Base-by-base conservation (phyloP, 2,797 vertebrate species). In the Ficedula albicollis region DNA sequence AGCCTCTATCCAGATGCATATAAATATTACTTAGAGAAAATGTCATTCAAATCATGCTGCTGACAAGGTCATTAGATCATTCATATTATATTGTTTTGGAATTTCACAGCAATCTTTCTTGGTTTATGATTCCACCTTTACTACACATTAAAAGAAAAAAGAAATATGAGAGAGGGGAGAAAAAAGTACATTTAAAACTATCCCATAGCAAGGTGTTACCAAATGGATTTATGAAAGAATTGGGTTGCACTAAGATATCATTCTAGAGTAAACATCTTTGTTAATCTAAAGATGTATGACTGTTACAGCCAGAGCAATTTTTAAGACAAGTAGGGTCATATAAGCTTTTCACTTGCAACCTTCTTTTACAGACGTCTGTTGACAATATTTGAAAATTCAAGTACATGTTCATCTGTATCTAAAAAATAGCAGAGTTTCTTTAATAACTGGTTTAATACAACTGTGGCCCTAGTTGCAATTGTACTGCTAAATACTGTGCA, bases 21-120 rank as follows among this genome's bases (percentile, higher is more conserved):
- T 87, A 91, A 86, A 84, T 85, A 66, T 27, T 77, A 54, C 54
- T 90, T 90, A 91, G 64, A 88, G 58, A 84, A 89, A 94, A 66
- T 27, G 63, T 46, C 58, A 69, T 81, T 95, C 58, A 92, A 81
- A 88, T 91, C 9, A 43, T 68, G 27, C 34, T 5, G 9, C 73
- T 67, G 44, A 85, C 80, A 89, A 88, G 59, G 85, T 90, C 79
- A 34, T 90, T 83, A 87, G 41, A 60, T 81, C 32, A n/a, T 87
- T 80, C 41, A 32, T 74, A 63, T 83, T 46, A 49, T 25, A 38
- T 80, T 82, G 51, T 16, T 88, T 72, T 82, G 82, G 56, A 94
- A 56, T 70, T 93, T 92, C 52, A 87, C 51, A 79, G 20, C n/a
- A 72, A 30, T 94, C 41, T 68, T 87, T 69, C 41, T 51, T 89